These are phyloP conservation scores for Drosophila quinaria DNA, from an alignment of 2,888 invertebrate genomes.

Conservation along the genomic window DNA sequence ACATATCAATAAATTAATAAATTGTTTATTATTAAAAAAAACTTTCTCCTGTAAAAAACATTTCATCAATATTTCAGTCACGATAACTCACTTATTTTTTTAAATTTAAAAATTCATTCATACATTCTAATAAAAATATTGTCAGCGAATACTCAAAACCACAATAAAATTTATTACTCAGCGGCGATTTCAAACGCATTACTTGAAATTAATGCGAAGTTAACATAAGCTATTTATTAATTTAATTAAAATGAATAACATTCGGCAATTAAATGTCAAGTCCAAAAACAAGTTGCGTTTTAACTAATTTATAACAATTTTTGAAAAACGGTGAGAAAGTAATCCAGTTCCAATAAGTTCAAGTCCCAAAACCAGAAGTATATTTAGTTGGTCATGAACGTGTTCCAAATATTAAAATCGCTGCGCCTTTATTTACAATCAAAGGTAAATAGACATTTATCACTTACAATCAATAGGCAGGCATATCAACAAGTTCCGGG, in stretches of 20 bases:
- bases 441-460: conserved; percentile 26
- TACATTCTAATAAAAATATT: conserved; percentile 3
- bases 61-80: neutral
- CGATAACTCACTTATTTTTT: neutral
- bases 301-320: conserved; percentile 40
- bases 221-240: conserved; percentile 33
- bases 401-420: conserved; percentile 17
- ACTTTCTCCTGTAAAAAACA: neutral
- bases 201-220: conserved; percentile 28
- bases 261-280: conserved; percentile 31
- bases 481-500: conserved; percentile 64
- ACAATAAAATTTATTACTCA: conserved; percentile 32
- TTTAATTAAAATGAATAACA: conserved; percentile 31
- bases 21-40: neutral
- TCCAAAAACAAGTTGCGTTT: conserved; percentile 48
- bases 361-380: conserved; percentile 28
- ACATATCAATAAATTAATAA: neutral
- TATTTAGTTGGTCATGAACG: conserved; percentile 7
- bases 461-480: conserved; percentile 48
- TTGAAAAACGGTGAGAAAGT: conserved; percentile 53
- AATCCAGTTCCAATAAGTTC: conserved; percentile 22
- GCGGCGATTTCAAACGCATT: conserved; percentile 51
- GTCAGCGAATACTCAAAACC: conserved; percentile 7
- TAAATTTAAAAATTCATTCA: neutral
- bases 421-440: conserved; percentile 14